Conservation (phyloP, 2,888 invertebrate genomes). For the Rugalucina vietnamica region DNA sequence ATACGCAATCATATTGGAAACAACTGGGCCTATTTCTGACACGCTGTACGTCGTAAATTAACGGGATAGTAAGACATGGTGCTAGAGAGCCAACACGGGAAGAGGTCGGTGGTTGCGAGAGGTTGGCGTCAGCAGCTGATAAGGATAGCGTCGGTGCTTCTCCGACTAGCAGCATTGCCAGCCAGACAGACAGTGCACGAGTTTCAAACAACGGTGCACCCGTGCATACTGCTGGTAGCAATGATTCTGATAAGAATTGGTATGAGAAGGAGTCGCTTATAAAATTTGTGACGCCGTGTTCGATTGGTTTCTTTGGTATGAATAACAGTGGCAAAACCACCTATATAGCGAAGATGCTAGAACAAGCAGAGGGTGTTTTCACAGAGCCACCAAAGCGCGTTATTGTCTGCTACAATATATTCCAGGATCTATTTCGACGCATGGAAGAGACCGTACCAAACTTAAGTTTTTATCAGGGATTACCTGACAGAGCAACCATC, state of each 20-base stretch:
- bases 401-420: not conserved
- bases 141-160: not conserved
- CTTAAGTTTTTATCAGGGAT: conserved; percentile 1
- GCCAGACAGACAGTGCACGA: not conserved
- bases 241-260: not conserved
- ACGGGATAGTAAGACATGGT: not conserved
- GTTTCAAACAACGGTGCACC: not conserved
- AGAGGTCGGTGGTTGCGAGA: not conserved
- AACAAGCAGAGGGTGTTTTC: not conserved
- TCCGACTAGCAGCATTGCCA: not conserved
- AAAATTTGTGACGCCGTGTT: not conserved
- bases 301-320: not conserved
- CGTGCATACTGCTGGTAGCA: not conserved
- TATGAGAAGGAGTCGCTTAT: not conserved
- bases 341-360: not conserved
- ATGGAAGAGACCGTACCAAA: not conserved
- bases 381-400: not conserved
- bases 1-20: not conserved
- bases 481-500: not conserved
- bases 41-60: not conserved
- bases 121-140: not conserved
- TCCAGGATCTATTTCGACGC: not conserved
- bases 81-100: no score
- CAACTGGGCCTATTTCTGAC: not conserved
- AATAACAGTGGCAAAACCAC: not conserved